Evolutionary conservation across 1,140 invertebrate genomes (phyloP).

Genomic region (Brachionus manjavacas): DNA sequence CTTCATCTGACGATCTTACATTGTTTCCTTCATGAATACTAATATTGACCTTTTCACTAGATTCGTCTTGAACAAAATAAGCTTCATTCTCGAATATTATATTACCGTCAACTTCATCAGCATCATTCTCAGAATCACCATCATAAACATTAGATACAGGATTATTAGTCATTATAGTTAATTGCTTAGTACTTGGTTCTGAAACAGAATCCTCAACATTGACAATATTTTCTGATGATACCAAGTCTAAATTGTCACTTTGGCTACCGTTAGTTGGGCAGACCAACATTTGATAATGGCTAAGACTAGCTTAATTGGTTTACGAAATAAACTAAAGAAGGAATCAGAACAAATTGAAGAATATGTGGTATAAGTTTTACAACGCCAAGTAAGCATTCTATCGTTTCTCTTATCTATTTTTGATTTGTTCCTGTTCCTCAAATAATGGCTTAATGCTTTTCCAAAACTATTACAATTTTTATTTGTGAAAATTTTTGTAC

Average conservation of each 20-base stretch:
- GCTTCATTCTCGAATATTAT: not conserved
- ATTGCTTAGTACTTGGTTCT: too few species aligned
- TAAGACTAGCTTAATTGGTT: not conserved
- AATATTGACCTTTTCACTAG: not conserved
- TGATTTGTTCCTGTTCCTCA: slow-evolving; percentile 2
- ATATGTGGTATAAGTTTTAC: not conserved
- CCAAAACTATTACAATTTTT: not conserved
- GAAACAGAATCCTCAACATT: too few species aligned
- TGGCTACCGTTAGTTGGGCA: not conserved
- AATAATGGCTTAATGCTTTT: not conserved
- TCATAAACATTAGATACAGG: too few species aligned
- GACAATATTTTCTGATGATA: too few species aligned
- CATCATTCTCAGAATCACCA: too few species aligned
- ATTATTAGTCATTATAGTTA: too few species aligned
- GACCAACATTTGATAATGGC: not conserved
- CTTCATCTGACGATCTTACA: too few species aligned
- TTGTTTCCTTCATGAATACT: too few species aligned
- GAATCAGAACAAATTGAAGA: slow-evolving; percentile 7
- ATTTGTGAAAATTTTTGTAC: not conserved
- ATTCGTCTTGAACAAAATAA: not conserved
- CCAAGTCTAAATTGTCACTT: too few species aligned
- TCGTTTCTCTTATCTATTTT: not conserved
- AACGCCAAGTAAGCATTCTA: not conserved
- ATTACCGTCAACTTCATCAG: too few species aligned
- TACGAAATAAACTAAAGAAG: not conserved